phyloP scores from a whole-genome alignment of 2,113 vertebrate species.

The Calidris pygmaea region DNA sequence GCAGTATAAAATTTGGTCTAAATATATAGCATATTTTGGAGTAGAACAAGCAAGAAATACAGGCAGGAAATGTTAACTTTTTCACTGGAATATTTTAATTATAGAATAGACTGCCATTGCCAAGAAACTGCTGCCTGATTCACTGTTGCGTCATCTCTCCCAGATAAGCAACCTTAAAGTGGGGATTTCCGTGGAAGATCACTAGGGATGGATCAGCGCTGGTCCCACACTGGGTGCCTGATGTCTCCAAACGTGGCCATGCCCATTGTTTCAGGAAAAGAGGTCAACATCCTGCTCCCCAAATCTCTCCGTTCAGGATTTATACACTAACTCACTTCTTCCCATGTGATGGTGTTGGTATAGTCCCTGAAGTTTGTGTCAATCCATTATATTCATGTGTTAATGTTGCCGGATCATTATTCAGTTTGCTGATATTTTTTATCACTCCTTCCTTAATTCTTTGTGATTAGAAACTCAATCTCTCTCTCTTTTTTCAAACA shows the following conservation, averaged over 20 bases:
- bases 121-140: background rate
- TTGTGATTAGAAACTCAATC: background rate
- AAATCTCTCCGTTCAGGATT: no score
- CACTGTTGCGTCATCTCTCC: background rate
- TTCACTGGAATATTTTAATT: background rate
- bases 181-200: no score
- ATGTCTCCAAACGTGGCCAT: background rate
- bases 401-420: background rate
- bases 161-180: background rate
- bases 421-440: background rate
- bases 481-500: background rate
- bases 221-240: background rate
- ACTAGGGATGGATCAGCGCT: no score
- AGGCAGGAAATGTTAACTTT: background rate
- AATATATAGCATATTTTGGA: background rate
- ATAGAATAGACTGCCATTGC: no score
- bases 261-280: background rate
- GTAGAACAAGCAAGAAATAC: background rate
- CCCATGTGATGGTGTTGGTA: fast-evolving
- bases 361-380: fast-evolving
- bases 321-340: background rate
- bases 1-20: background rate
- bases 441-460: background rate
- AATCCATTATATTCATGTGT: background rate
- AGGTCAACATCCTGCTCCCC: background rate